These are phyloP conservation scores for Brotula barbata DNA, from an alignment of 2,797 vertebrate species.

Conservation along the genomic window DNA sequence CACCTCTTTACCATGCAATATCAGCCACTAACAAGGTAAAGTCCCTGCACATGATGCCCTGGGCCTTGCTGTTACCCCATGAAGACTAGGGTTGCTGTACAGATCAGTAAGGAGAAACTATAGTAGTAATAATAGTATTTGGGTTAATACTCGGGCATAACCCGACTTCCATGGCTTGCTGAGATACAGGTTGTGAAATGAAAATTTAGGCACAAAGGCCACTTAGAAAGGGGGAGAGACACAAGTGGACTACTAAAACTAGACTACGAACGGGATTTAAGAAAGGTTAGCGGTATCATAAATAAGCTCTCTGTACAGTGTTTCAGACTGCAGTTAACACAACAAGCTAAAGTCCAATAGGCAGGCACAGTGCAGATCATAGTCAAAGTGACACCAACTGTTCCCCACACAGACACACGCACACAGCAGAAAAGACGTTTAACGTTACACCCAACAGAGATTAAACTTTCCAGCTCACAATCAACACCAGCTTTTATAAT, in stretches of 20 bases:
- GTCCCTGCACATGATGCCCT: conserved; percentile 36
- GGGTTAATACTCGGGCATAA: too few relatives aligned
- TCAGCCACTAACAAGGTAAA: conserved; percentile 58
- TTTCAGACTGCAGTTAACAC: too few relatives aligned
- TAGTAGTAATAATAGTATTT: too few relatives aligned
- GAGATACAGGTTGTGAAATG: not conserved
- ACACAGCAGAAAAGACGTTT: too few relatives aligned
- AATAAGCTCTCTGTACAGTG: not conserved
- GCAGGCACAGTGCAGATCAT: too few relatives aligned
- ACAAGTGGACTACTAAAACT: too few relatives aligned
- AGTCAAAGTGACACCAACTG: too few relatives aligned
- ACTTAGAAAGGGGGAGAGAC: not conserved
- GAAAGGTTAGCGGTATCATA: not conserved
- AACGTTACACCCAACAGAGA: not conserved
- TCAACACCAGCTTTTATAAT: not conserved
- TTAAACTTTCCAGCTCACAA: not conserved
- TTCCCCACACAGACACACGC: too few relatives aligned
- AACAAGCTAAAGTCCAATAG: too few relatives aligned
- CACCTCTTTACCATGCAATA: conserved; percentile 58
- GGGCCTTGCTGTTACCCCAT: conserved; percentile 7
- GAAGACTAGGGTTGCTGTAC: not conserved
- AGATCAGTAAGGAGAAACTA: not conserved
- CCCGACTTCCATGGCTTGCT: too few relatives aligned
- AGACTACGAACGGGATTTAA: too few relatives aligned
- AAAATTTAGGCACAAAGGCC: not conserved